These are phyloP conservation scores for Cynaeus angustus DNA, from an alignment of 2,888 invertebrate species.

Conservation along the genomic window DNA sequence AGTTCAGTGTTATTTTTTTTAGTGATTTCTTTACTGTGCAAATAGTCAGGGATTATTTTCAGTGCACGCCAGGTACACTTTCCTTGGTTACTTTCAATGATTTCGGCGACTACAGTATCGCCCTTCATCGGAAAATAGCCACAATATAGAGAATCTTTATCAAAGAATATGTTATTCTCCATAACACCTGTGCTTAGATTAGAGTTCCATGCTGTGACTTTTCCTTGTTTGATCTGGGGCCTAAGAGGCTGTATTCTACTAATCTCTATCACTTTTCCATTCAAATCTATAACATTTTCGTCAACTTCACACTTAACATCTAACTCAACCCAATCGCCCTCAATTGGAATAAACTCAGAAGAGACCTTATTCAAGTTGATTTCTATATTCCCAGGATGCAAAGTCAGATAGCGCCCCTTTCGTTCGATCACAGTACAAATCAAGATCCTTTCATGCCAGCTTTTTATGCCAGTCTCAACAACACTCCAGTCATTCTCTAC, in stretches of 20 bases:
- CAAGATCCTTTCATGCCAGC: constrained; percentile 64
- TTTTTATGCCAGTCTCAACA: constrained; percentile 71
- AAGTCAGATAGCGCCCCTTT: constrained; percentile 67
- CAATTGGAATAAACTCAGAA: constrained; percentile 79
- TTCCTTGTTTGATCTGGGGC: constrained; percentile 73
- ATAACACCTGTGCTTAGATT: constrained; percentile 74
- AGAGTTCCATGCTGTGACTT: constrained; percentile 71
- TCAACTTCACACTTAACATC: constrained; percentile 78
- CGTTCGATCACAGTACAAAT: constrained; percentile 70
- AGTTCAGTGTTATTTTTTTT: background rate
- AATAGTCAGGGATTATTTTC: constrained; percentile 67
- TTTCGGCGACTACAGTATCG: constrained; percentile 79
- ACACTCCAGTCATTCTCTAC: constrained; percentile 63
- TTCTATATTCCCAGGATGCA: constrained; percentile 75
- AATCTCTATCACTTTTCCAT: constrained; percentile 77
- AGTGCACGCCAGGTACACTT: constrained; percentile 76
- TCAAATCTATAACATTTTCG: constrained; percentile 72
- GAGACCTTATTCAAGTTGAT: constrained; percentile 78
- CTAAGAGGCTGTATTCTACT: constrained; percentile 77
- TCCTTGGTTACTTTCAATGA: constrained; percentile 83
- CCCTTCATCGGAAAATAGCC: constrained; percentile 76
- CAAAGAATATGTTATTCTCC: constrained; percentile 76
- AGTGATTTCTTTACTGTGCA: background rate
- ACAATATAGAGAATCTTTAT: constrained; percentile 73
- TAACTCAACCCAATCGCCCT: constrained; percentile 82